These are phyloP conservation scores for Aphis gossypii DNA, from an alignment of 1,140 invertebrate species.

Conservation along the genomic window DNA sequence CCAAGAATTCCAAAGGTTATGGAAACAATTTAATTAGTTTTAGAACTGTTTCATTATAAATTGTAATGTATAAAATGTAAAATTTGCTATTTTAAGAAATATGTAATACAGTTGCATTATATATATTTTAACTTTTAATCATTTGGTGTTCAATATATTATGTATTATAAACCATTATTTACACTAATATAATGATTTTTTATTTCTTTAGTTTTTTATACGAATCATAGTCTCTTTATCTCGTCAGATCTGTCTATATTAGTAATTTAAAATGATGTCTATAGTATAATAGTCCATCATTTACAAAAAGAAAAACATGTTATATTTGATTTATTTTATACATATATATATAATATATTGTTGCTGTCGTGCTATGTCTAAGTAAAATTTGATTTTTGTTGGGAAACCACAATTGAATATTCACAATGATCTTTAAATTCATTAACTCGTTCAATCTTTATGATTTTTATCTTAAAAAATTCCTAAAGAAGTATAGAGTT, in stretches of 20 bases:
- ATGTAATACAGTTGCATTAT: too few species aligned
- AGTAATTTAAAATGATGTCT: too few species aligned
- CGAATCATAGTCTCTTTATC: neutral
- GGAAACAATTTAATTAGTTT: constrained; percentile 23
- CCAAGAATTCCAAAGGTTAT: neutral
- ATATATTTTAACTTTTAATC: neutral
- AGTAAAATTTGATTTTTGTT: too few species aligned
- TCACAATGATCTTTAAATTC: too few species aligned
- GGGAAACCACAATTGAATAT: too few species aligned
- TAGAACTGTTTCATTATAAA: neutral
- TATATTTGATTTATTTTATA: neutral
- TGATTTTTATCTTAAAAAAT: too few species aligned
- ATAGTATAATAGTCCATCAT: neutral
- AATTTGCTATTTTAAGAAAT: neutral
- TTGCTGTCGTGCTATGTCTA: too few species aligned
- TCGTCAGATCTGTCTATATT: neutral
- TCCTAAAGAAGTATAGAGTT: too few species aligned
- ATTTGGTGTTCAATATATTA: neutral
- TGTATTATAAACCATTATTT: neutral
- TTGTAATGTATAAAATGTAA: neutral
- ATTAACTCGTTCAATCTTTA: too few species aligned
- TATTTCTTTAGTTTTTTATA: neutral
- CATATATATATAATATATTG: neutral
- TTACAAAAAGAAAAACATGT: neutral
- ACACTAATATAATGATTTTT: neutral